phyloP scores from a whole-genome alignment of 2,888 invertebrate genomes.

The Hyposoter dolosus region DNA sequence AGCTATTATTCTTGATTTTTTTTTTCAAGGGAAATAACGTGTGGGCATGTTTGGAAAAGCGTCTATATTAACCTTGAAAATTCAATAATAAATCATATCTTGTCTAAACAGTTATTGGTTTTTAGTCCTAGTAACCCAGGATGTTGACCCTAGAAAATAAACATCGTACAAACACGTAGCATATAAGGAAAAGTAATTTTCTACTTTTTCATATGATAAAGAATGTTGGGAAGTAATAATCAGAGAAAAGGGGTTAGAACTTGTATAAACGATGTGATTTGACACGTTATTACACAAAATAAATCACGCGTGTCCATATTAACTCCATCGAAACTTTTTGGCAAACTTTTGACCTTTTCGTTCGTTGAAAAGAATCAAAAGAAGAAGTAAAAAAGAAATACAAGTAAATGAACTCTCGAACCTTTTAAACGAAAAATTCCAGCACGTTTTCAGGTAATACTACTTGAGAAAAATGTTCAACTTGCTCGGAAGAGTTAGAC shows the following conservation, averaged over 20 bases:
- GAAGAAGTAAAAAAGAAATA: background rate
- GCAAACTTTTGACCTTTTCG: conserved; percentile 22
- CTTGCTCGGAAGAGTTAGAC: conserved; percentile 20
- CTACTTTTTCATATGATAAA: background rate
- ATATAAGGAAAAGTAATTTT: background rate
- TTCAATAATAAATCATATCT: background rate
- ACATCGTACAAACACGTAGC: background rate
- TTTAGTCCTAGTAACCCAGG: background rate
- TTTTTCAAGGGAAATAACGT: conserved; percentile 8
- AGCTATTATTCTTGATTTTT: background rate
- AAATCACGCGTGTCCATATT: conserved; percentile 5
- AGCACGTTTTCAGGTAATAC: conserved; percentile 38
- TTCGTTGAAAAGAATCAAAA: background rate
- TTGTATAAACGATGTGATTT: background rate
- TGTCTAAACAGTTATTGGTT: background rate
- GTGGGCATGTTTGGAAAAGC: background rate
- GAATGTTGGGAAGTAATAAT: background rate
- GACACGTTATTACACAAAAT: conserved; percentile 11
- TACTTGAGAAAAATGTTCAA: conserved; percentile 31
- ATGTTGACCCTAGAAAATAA: background rate
- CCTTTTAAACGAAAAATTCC: conserved; percentile 48
- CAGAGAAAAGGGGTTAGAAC: background rate
- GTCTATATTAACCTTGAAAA: background rate
- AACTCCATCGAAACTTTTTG: conserved; percentile 12
- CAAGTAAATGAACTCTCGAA: conserved; percentile 4